Conservation (phyloP, 2,113 vertebrate species). For the Melanostigma gelatinosum region DNA sequence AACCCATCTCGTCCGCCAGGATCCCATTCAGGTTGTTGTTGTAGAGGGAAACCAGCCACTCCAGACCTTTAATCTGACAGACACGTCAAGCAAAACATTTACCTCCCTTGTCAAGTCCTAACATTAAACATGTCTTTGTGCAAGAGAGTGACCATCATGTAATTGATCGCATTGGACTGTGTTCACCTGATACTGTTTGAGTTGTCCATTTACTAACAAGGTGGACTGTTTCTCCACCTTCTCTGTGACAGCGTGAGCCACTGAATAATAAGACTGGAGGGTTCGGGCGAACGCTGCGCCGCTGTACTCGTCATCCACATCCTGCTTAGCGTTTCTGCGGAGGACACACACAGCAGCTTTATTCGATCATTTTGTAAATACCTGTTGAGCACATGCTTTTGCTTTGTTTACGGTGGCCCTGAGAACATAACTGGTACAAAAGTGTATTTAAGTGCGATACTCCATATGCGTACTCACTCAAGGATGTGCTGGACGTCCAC, state of each 20-base stretch:
- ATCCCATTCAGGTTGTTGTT: slow-evolving; percentile 99
- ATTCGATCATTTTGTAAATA: not conserved
- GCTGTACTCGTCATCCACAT: slow-evolving; percentile 94
- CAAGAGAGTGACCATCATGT: not conserved
- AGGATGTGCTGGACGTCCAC: slow-evolving; percentile 93
- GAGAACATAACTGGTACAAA: not conserved
- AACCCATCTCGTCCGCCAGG: slow-evolving; percentile 95
- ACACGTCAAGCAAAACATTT: not conserved
- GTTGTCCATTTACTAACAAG: slow-evolving; percentile 93
- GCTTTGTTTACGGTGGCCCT: not conserved
- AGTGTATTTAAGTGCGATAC: not conserved
- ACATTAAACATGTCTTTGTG: not conserved
- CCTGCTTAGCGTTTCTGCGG: slow-evolving; percentile 92
- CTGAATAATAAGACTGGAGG: slow-evolving; percentile 94
- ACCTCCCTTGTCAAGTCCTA: not conserved
- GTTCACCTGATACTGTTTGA: slow-evolving; percentile 93
- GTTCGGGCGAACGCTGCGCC: slow-evolving; percentile 87
- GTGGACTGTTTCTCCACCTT: slow-evolving; percentile 93
- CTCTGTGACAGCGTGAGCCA: slow-evolving; percentile 97
- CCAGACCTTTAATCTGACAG: slow-evolving; percentile 91
- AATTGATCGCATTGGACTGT: not conserved
- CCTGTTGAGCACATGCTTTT: not conserved
- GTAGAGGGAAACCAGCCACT: slow-evolving; percentile 96
- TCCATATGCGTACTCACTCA: slow-evolving; percentile 84
- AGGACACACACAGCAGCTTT: not conserved